phyloP scores from a whole-genome alignment of 2,113 vertebrate species.

The Zapornia atra region DNA sequence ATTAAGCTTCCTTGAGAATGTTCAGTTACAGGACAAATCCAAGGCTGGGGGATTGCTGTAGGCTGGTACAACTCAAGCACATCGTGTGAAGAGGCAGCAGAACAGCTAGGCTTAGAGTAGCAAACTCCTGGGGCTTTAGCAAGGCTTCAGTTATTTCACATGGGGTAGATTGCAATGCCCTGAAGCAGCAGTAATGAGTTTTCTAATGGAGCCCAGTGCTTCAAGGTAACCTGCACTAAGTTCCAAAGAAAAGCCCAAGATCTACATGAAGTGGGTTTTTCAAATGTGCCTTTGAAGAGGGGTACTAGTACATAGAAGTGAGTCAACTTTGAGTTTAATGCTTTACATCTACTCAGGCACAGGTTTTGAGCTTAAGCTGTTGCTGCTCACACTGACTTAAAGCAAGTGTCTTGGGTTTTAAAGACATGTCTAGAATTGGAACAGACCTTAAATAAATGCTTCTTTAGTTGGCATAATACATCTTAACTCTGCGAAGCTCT shows the following conservation, averaged over 20 bases:
- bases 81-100: background rate
- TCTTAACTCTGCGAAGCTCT: background rate
- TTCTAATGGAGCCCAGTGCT: background rate
- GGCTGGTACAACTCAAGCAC: background rate
- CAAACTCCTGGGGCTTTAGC: no score
- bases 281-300: background rate
- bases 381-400: background rate
- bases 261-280: background rate
- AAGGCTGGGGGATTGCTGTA: accelerated
- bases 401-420: background rate
- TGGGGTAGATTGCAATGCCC: background rate
- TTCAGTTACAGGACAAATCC: background rate
- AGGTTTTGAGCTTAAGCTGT: background rate
- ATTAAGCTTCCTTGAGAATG: background rate
- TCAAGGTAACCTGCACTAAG: background rate
- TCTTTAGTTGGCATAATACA: background rate
- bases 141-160: background rate
- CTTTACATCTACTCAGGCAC: no score
- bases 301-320: background rate
- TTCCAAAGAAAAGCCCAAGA: background rate
- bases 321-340: no score
- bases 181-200: background rate
- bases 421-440: background rate
- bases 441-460: background rate
- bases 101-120: background rate